phyloP scores from a whole-genome alignment of 2,888 invertebrate genomes.

The Sthenelais limicola region DNA sequence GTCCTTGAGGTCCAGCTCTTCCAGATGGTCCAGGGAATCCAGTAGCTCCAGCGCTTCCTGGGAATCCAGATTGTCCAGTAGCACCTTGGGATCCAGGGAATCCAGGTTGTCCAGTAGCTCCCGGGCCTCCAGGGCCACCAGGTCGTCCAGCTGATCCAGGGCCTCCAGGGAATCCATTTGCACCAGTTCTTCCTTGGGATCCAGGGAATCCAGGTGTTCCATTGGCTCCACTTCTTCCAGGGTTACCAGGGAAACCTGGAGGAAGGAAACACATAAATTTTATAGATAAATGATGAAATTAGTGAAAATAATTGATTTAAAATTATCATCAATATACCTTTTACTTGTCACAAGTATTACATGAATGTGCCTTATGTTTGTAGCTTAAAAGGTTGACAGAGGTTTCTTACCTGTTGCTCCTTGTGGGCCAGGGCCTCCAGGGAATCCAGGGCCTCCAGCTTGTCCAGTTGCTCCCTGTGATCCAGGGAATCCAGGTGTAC shows the following conservation, averaged over 20 bases:
- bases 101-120: conserved; percentile 16
- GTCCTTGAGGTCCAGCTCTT: too few species aligned
- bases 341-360: not conserved
- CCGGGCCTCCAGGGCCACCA: conserved; percentile 18
- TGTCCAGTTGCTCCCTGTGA: not conserved
- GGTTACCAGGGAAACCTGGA: conserved; percentile 19
- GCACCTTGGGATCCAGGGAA: conserved; percentile 21
- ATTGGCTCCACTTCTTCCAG: conserved; percentile 18
- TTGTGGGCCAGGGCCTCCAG: conserved; percentile 7
- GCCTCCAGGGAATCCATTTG: conserved; percentile 24
- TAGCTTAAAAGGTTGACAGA: not conserved
- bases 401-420: not conserved
- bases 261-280: not conserved
- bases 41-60: conserved; percentile 38
- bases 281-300: too few species aligned
- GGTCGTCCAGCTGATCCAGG: conserved; percentile 45
- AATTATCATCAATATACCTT: too few species aligned
- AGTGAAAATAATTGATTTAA: too few species aligned
- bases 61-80: conserved; percentile 41
- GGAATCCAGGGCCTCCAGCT: conserved; percentile 21
- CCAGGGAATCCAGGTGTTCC: conserved; percentile 38
- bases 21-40: conserved; percentile 36
- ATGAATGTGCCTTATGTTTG: too few species aligned
- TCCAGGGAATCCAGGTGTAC: conserved; percentile 24
- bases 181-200: conserved; percentile 8